Conservation (phyloP, 2,113 vertebrate species). For the Microtus ochrogaster region DNA sequence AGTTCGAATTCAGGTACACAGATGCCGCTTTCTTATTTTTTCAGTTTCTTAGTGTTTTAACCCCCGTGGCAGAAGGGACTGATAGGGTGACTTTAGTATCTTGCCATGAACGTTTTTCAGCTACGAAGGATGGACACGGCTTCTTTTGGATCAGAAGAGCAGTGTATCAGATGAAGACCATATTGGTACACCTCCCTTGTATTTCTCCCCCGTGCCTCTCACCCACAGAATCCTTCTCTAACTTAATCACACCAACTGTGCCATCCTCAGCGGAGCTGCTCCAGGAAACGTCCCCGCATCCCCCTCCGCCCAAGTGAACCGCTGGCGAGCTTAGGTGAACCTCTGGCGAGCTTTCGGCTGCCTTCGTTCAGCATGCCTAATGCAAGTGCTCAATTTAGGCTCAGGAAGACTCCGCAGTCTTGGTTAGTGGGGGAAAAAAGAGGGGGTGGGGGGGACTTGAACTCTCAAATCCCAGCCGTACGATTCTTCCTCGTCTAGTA, state of each 20-base stretch:
- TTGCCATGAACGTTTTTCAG: background rate
- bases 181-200: background rate
- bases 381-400: background rate
- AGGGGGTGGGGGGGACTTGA: accelerated
- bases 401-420: background rate
- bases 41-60: background rate
- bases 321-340: background rate
- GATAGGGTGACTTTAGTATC: background rate
- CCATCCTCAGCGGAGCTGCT: too few relatives aligned
- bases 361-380: too few relatives aligned
- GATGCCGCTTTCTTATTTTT: background rate
- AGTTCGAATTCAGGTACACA: background rate
- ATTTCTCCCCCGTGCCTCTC: too few relatives aligned
- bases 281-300: too few relatives aligned
- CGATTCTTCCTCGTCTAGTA: background rate
- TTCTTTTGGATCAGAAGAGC: background rate
- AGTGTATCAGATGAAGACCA: background rate
- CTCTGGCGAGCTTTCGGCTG: background rate
- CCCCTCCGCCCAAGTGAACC: background rate
- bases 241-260: too few relatives aligned
- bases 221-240: too few relatives aligned
- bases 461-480: too few relatives aligned
- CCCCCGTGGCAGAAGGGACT: background rate
- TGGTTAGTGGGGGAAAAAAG: background rate
- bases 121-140: background rate